Conservation (phyloP, 2,113 vertebrate species). For the Eupsittula cactorum region DNA sequence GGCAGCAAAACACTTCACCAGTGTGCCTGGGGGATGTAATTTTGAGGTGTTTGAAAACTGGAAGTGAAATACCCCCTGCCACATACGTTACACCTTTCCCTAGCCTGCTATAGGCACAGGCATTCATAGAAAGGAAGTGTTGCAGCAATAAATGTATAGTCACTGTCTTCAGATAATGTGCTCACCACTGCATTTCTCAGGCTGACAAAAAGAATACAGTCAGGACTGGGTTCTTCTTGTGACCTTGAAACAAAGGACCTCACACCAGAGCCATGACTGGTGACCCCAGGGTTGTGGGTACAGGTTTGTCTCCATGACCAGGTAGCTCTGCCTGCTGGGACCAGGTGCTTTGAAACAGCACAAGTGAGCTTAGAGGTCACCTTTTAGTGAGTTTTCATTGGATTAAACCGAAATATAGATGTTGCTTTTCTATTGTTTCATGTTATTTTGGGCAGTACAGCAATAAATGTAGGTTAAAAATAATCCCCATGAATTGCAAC, state of each 20-base stretch:
- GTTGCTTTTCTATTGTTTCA: background rate
- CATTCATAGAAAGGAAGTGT: fast-evolving
- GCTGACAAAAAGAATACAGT: fast-evolving
- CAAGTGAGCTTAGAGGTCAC: fast-evolving
- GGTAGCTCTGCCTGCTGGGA: fast-evolving
- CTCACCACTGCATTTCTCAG: background rate
- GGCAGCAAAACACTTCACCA: background rate
- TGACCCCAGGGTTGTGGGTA: background rate
- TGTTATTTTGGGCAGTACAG: fast-evolving
- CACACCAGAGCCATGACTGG: background rate
- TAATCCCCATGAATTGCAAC: background rate
- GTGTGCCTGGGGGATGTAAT: background rate
- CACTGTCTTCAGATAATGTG: fast-evolving
- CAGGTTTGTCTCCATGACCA: background rate
- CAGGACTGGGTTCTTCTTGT: background rate
- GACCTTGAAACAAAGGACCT: background rate
- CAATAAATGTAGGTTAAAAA: background rate
- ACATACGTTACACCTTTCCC: too few species aligned
- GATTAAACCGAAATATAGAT: background rate
- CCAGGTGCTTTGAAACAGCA: background rate
- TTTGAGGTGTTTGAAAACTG: fast-evolving
- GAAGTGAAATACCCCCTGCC: background rate
- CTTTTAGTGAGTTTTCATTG: background rate
- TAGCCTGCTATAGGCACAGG: fast-evolving
- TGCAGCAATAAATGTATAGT: background rate